phyloP scores from a whole-genome alignment of 2,113 vertebrate species.

The Nycticorax nycticorax region DNA sequence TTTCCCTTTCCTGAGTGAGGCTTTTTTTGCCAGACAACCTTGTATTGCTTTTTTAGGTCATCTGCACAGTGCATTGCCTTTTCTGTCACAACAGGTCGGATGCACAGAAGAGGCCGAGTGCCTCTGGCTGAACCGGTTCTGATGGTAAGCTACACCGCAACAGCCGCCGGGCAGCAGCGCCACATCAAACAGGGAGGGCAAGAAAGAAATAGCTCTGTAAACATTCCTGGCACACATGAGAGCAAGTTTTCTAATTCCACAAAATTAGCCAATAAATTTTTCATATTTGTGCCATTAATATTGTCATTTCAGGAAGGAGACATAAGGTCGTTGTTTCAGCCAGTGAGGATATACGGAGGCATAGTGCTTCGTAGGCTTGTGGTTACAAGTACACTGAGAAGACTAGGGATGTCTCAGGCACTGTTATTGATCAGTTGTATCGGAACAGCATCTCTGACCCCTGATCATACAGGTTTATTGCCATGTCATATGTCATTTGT shows the following conservation, averaged over 20 bases:
- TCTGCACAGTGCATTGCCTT: neutral
- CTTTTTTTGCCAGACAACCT: neutral
- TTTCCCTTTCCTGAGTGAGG: neutral
- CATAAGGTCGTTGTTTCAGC: too few relatives aligned
- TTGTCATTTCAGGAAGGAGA: neutral
- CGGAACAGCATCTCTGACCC: neutral
- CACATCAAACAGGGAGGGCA: neutral
- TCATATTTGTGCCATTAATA: neutral
- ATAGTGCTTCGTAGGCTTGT: neutral
- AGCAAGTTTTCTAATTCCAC: neutral
- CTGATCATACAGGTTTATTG: neutral
- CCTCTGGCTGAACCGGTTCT: neutral
- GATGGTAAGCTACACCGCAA: rapidly evolving
- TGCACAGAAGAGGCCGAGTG: neutral
- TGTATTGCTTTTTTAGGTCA: neutral
- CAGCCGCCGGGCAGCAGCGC: rapidly evolving
- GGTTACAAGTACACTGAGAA: neutral
- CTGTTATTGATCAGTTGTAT: neutral
- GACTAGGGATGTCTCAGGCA: neutral
- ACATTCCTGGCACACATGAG: rapidly evolving
- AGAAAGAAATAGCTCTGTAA: neutral
- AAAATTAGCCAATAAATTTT: neutral
- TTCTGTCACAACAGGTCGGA: rapidly evolving
- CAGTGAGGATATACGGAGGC: neutral
- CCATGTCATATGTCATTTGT: neutral